Evolutionary conservation across 2,113 vertebrate genomes (phyloP).

Genomic region (Pelecanoides urinatrix): DNA sequence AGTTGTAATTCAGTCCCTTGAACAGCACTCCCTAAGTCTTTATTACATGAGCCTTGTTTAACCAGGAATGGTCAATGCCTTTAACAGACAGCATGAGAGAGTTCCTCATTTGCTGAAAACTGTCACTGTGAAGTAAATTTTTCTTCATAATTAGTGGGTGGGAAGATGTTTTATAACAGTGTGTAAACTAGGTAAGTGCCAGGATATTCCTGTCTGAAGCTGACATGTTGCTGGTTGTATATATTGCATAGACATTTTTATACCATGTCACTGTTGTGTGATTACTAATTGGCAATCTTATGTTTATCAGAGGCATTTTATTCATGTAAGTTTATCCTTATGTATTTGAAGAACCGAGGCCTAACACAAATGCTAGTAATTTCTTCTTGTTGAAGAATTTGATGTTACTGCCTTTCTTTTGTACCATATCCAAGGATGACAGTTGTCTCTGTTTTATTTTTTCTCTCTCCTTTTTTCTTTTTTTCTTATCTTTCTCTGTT

Average conservation of each 20-base stretch:
- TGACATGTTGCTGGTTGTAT: neutral
- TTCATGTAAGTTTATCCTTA: neutral
- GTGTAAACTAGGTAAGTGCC: neutral
- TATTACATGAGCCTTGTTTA: neutral
- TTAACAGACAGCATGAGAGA: neutral
- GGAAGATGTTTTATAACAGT: neutral
- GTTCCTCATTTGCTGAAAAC: neutral
- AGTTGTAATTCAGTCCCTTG: neutral
- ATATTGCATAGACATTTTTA: neutral
- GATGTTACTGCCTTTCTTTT: neutral
- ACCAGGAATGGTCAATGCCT: neutral
- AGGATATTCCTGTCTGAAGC: neutral
- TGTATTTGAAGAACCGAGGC: neutral
- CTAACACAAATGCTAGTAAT: neutral
- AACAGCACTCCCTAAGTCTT: neutral
- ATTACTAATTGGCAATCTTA: neutral
- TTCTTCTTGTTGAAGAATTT: neutral
- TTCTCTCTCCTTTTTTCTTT: neutral
- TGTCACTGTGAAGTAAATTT: neutral
- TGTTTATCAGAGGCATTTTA: fast-evolving
- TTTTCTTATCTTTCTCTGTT: neutral
- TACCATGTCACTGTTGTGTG: neutral
- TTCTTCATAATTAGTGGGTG: neutral
- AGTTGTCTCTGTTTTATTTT: neutral
- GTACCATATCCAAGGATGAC: neutral